Conservation (phyloP, 1,140 invertebrate genomes). For the Theocolax elegans region DNA sequence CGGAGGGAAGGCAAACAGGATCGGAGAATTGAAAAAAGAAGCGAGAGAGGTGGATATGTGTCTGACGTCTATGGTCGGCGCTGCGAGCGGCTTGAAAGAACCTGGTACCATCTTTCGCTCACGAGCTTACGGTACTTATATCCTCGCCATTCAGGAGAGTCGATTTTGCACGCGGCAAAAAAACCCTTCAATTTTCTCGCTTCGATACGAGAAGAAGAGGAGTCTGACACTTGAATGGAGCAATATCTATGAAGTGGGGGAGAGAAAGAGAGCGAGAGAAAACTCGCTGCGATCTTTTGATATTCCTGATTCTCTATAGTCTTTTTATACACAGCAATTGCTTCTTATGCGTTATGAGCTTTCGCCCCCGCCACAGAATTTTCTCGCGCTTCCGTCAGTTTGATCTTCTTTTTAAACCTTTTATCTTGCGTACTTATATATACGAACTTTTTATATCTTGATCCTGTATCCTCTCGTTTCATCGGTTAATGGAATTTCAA, state of each 20-base stretch:
- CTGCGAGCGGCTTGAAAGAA: neutral
- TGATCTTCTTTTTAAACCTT: neutral
- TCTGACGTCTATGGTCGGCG: conserved; percentile 9
- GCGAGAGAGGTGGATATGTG: neutral
- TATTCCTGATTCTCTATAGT: neutral
- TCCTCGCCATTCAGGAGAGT: neutral
- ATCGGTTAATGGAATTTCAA: too few relatives aligned
- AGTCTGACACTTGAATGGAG: conserved; percentile 20
- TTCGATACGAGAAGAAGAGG: neutral
- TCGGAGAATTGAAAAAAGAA: conserved; percentile 21
- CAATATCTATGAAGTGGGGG: conserved; percentile 11
- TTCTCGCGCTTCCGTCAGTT: neutral
- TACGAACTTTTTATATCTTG: neutral
- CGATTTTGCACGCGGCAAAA: conserved; percentile 8
- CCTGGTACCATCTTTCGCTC: too few relatives aligned
- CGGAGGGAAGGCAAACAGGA: conserved; percentile 35
- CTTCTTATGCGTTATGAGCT: neutral
- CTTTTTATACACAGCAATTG: neutral
- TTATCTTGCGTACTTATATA: neutral
- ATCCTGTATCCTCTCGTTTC: too few relatives aligned
- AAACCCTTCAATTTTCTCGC: conserved; percentile 14
- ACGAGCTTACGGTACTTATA: conserved; percentile 25
- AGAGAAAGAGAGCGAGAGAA: too few relatives aligned
- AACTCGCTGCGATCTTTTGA: neutral
- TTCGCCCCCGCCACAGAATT: neutral